Conservation (phyloP, 2,113 vertebrate genomes). For the Elephas maximus region DNA sequence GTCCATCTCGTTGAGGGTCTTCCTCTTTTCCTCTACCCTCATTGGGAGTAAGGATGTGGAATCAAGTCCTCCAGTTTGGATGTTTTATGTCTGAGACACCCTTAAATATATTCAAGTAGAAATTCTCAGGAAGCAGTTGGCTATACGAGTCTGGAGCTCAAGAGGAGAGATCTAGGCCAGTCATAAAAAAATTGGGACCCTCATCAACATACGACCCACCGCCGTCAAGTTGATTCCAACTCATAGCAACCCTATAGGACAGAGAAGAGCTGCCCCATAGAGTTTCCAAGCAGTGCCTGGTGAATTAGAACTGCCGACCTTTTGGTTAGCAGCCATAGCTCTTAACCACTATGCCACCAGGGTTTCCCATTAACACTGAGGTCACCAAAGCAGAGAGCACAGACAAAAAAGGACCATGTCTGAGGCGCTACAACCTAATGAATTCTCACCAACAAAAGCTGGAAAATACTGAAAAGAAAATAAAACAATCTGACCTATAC, state of each 20-base stretch:
- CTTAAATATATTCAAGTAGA: background rate
- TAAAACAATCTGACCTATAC: background rate
- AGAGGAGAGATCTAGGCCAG: background rate
- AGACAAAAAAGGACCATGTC: background rate
- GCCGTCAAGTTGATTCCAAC: too few relatives aligned
- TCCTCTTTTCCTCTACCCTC: too few relatives aligned
- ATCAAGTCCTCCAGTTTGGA: background rate
- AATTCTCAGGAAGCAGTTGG: background rate
- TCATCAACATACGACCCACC: background rate
- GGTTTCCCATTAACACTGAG: background rate
- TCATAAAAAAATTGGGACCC: background rate
- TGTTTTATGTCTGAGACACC: slow-evolving; percentile 16
- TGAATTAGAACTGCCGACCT: too few relatives aligned
- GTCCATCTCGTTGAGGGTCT: too few relatives aligned
- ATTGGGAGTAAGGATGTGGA: too few relatives aligned
- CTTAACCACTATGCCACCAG: too few relatives aligned
- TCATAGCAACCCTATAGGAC: too few relatives aligned
- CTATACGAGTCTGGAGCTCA: background rate
- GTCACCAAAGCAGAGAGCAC: background rate
- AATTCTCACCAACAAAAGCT: background rate
- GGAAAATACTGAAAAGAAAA: background rate
- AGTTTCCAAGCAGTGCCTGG: too few relatives aligned
- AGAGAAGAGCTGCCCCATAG: too few relatives aligned
- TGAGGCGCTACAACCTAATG: background rate
- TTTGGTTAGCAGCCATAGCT: too few relatives aligned